Conservation (phyloP, 2,888 invertebrate genomes). For the Ischnura elegans region DNA sequence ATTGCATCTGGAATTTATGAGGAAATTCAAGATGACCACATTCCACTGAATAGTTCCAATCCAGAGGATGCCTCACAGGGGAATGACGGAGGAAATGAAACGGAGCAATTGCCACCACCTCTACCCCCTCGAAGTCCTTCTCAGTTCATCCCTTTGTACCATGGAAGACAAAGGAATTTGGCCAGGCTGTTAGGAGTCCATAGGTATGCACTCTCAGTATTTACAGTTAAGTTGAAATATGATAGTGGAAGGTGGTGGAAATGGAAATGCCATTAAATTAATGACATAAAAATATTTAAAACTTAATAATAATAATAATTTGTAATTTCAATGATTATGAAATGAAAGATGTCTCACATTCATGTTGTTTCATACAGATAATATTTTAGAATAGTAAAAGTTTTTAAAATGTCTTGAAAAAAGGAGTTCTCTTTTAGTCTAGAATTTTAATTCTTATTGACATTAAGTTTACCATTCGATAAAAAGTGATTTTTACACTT, state of each 20-base stretch:
- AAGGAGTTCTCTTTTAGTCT: not conserved
- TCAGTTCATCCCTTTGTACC: constrained; percentile 5
- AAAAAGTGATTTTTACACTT: too few species aligned
- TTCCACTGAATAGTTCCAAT: not conserved
- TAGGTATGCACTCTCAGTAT: not conserved
- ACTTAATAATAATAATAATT: too few species aligned
- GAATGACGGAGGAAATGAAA: not conserved
- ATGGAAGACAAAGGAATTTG: constrained; percentile 41
- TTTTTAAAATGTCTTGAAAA: too few species aligned
- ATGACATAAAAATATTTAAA: too few species aligned
- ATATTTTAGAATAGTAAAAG: not conserved
- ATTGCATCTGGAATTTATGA: constrained; percentile 63
- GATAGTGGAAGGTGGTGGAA: not conserved
- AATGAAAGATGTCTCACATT: not conserved
- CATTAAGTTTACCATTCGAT: not conserved
- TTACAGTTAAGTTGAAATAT: not conserved
- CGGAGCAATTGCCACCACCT: constrained; percentile 2
- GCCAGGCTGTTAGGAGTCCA: constrained; percentile 48
- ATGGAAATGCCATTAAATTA: too few species aligned
- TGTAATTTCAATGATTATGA: too few species aligned
- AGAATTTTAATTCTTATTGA: not conserved
- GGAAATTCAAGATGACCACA: constrained; percentile 40
- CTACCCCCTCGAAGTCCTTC: constrained; percentile 53
- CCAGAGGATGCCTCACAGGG: not conserved
- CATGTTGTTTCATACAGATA: not conserved